Base-by-base conservation (phyloP, 2,888 invertebrate genomes). In the Tipula lateralis region DNA sequence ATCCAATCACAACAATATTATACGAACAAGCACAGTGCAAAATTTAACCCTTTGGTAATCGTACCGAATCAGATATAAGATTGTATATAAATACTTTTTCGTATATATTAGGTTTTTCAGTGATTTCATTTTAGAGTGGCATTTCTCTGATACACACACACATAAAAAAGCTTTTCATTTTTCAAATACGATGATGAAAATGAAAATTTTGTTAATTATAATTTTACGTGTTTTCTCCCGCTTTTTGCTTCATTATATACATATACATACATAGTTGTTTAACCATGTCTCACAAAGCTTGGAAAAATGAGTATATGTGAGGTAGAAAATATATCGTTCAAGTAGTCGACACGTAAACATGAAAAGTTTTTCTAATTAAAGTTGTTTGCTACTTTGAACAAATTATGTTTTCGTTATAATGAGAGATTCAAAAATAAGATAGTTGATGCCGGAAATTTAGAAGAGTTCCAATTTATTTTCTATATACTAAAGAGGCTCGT, bases 141-240 rank as follows among this genome's bases (percentile, higher is more conserved):
- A 19, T 66, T 66, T 66, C 66, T 24, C 66, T 66, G 9, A n/a
- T n/a, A n/a, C n/a, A n/a, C 44, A 16, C n/a, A n/a, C 16, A 44
- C 44, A 16, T 36, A 9, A 6, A 9, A 3, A 44, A 44, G 66
- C 66, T 66, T 66, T 66, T 66, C 66, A 66, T 66, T 66, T 44
- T 66, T 66, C 66, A 66, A 66, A 19, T 19, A 66, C 24, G 66
- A 66, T 66, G 66, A 66, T 66, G 24, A 66, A 66, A 66, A 66
- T 66, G 24, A 66, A 66, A 66, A 66, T 66, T 66, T 66, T 66
- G 66, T 66, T 66, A 66, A 66, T 66, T 66, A 66, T 66, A 66
- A 66, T 66, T 66, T 66, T 66, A 66, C 66, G 24, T 24, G n/a
- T 66, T 66, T 66, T 24, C 19, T 16, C 4, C 19, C 50, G 24